Percentiles rank a stretch among this genome's conserved stretches.
Evolutionary conservation across 2,797 vertebrate genomes (phyloP).

Genomic region (Luscinia megarhynchos): DNA sequence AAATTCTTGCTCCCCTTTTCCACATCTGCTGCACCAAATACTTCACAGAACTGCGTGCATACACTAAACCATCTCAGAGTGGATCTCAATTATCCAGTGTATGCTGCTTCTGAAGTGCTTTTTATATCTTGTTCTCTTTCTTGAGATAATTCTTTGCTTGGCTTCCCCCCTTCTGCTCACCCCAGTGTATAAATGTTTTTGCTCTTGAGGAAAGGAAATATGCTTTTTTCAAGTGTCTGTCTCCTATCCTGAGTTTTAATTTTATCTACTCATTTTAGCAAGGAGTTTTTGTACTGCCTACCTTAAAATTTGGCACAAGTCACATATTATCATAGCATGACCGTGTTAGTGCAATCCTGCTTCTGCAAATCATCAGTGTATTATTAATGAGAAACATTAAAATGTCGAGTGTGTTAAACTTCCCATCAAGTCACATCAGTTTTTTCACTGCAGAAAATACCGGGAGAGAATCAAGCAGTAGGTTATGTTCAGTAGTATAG

Average conservation of each 20-base stretch:
- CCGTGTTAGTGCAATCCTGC: not conserved
- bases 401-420: not conserved
- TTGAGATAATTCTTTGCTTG: not conserved
- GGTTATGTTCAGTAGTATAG: not conserved
- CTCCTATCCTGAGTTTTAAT: not conserved
- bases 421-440: not conserved
- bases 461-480: not conserved
- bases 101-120: not conserved
- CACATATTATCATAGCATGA: not conserved
- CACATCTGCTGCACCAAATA: not conserved
- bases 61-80: not conserved
- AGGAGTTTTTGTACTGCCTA: not conserved
- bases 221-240: not conserved
- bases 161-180: not conserved
- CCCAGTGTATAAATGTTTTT: not conserved
- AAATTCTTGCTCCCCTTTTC: not conserved
- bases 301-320: not conserved
- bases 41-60: not conserved
- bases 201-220: not conserved
- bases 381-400: not conserved
- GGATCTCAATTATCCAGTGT: not conserved
- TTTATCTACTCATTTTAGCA: constrained; percentile 8
- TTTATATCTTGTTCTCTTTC: not conserved
- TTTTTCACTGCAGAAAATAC: not conserved
- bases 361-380: not conserved